Evolutionary conservation across 2,797 vertebrate species (phyloP), one percentile per base, ranked within the genome.

Genomic region (Diceros bicornis): DNA sequence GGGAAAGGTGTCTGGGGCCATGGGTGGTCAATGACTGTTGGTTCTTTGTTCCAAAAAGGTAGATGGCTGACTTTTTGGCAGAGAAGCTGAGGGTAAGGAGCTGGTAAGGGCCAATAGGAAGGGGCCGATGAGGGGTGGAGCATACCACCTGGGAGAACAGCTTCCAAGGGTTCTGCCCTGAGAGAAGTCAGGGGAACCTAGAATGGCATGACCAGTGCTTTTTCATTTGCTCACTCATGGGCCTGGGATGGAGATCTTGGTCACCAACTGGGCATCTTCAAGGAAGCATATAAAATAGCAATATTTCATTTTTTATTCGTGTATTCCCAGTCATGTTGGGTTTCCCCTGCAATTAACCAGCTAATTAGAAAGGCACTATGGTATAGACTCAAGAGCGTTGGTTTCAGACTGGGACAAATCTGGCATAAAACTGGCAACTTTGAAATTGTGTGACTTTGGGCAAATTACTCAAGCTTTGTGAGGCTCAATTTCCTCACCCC

Each of bases 11-110:
- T 81, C 69, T 92, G 20, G 68, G 29, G 47, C 25, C 3, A 7
- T 2, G 5, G 34, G 62, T 50, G 23, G 32, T 55, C 55, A 37
- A 7, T 52, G 34, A 77, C 12, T 68, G 8, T 32, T 16, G 34
- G 34, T 47, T 93, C n/a, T 96, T 87, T 89, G 27, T 41, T 88
- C 34, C 59, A 57, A 32, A 87, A 91, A 61, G 55, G 4, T 4
- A 2, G 13, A 9, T 59, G 27, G 7, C 9, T 50, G 23, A 61
- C 52, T 94, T 78, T n/a, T 8, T n/a, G 61, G 57, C 44, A 90
- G 74, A 96, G 75, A 92, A 79, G 62, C 41, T 87, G 20, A 94
- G 50, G 47, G 32, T 92, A 41, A 90, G 2, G 62, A 41, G 57
- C 59, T 47, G 20, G 2, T 11, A 0, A 55, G 6, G 44, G 23